phyloP scores from a whole-genome alignment of 92 coral and sea anemone species.

The Epizoanthus fatuus region DNA sequence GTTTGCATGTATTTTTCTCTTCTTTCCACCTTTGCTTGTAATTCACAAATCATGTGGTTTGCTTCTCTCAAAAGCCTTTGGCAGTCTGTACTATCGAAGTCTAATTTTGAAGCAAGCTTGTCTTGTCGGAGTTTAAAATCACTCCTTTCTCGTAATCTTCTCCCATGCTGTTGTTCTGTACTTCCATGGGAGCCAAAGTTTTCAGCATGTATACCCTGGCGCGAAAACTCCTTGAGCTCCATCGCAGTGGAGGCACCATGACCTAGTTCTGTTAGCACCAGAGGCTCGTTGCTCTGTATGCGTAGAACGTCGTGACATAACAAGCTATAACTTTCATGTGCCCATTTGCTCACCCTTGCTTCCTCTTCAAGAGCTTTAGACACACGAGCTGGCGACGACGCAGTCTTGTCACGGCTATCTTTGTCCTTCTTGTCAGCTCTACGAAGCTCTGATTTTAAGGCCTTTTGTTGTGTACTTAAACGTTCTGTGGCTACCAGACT shows the following conservation, averaged over 20 bases:
- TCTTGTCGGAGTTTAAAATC: conserved; percentile 64
- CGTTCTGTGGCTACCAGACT: background rate
- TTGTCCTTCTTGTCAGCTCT: background rate
- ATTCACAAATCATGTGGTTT: conserved; percentile 38
- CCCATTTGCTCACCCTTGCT: conserved; percentile 28
- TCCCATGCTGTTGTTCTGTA: conserved; percentile 37
- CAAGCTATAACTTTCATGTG: background rate
- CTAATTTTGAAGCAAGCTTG: conserved; percentile 58
- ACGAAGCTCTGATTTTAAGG: background rate
- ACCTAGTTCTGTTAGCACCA: background rate
- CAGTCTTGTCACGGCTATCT: background rate
- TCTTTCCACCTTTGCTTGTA: conserved; percentile 59
- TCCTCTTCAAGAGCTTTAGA: background rate
- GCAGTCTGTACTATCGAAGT: conserved; percentile 60
- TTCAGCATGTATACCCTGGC: background rate
- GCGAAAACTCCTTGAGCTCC: background rate
- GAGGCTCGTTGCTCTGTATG: background rate
- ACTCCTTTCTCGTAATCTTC: conserved; percentile 54
- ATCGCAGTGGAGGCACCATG: background rate
- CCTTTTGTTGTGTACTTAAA: conserved; percentile 3
- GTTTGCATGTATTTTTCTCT: conserved; percentile 59
- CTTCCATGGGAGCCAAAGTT: background rate
- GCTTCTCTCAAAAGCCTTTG: conserved; percentile 54
- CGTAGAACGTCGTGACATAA: no score
- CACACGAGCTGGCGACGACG: background rate